phyloP scores from a whole-genome alignment of 2,888 invertebrate species.

The Ophonus ardosiacus region DNA sequence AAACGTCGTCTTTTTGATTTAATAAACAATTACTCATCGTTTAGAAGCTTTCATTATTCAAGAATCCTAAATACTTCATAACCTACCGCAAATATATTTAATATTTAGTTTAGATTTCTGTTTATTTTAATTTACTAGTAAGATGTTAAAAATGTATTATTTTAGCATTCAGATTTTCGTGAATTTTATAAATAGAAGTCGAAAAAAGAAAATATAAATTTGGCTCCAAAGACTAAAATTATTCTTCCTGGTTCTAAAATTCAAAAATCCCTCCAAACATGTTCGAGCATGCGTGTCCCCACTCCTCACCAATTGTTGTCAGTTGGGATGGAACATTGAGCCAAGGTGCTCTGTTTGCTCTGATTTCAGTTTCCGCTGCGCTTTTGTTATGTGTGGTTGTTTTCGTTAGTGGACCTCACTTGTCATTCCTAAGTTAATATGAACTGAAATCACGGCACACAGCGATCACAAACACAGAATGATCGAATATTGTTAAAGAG shows the following conservation, averaged over 20 bases:
- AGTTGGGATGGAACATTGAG: constrained; percentile 36
- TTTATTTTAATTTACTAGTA: too few relatives aligned
- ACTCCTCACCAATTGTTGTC: not conserved
- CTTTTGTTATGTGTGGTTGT: constrained; percentile 42
- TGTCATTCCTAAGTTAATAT: constrained; percentile 33
- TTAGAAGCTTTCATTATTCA: too few relatives aligned
- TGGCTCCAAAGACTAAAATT: not conserved
- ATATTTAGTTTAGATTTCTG: too few relatives aligned
- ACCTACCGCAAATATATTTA: too few relatives aligned
- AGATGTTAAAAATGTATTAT: too few relatives aligned
- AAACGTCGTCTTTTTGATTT: too few relatives aligned
- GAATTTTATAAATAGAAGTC: too few relatives aligned
- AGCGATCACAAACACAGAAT: not conserved
- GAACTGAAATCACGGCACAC: constrained; percentile 4
- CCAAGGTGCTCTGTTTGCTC: constrained; percentile 26
- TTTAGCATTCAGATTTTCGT: too few relatives aligned
- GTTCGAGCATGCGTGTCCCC: constrained; percentile 21
- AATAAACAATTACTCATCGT: too few relatives aligned
- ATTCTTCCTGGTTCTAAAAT: not conserved
- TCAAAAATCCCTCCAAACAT: constrained; percentile 3
- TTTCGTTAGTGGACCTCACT: constrained; percentile 35
- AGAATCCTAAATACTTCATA: too few relatives aligned
- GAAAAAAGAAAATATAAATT: too few relatives aligned
- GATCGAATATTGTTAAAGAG: not conserved
- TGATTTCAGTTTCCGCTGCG: constrained; percentile 45